Evolutionary conservation across 2,888 invertebrate species (phyloP).

Genomic region (Drosophila eohydei): DNA sequence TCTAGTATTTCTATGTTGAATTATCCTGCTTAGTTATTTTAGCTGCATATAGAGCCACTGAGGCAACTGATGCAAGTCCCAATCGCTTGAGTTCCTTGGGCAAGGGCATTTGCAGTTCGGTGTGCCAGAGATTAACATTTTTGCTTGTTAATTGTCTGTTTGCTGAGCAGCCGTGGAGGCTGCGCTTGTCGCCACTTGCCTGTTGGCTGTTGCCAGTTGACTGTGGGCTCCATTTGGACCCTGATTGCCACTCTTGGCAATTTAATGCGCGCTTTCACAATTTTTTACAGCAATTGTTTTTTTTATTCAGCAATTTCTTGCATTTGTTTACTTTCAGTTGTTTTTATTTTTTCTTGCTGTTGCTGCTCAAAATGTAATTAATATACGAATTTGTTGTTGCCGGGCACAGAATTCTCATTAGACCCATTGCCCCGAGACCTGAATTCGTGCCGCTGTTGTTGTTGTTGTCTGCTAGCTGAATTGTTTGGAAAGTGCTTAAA

Average conservation of each 20-base stretch:
- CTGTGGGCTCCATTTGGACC: constrained; percentile 17
- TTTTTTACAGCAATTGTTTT: constrained; percentile 44
- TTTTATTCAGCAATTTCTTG: constrained; percentile 31
- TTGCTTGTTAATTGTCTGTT: constrained; percentile 10
- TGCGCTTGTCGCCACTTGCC: constrained; percentile 38
- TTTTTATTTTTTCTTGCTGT: constrained; percentile 35
- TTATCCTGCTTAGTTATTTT: too few relatives aligned
- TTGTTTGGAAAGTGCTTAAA: constrained; percentile 53
- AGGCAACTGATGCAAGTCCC: too few relatives aligned
- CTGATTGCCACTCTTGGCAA: constrained; percentile 60
- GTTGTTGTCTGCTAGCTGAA: constrained; percentile 5
- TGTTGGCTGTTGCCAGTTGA: constrained; percentile 24
- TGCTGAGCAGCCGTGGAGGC: constrained; percentile 7
- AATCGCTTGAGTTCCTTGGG: too few relatives aligned
- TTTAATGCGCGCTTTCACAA: constrained; percentile 47
- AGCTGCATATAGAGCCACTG: too few relatives aligned
- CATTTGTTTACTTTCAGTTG: constrained; percentile 55
- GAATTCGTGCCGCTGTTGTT: constrained; percentile 5
- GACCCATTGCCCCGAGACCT: constrained; percentile 21
- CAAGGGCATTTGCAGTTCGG: not conserved
- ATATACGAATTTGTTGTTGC: constrained; percentile 34
- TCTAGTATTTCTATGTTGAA: too few relatives aligned
- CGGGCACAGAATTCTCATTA: constrained; percentile 45
- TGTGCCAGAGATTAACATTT: not conserved
- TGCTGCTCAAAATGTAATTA: constrained; percentile 54